Conservation (phyloP, 2,888 invertebrate genomes). For the Dasypogon diadema region DNA sequence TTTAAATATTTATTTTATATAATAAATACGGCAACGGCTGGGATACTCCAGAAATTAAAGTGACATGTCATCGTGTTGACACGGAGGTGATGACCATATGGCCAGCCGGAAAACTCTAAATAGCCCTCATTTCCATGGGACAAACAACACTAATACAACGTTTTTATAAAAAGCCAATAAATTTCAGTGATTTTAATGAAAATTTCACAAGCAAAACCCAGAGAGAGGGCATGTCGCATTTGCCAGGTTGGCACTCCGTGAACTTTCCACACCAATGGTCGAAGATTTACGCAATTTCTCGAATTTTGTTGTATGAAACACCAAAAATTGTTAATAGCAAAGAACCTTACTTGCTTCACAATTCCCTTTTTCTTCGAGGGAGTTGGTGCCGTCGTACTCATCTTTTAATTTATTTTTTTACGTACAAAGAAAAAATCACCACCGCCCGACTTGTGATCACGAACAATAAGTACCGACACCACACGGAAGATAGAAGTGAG, state of each 20-base stretch:
- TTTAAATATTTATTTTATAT: too few relatives aligned
- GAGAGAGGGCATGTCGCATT: slow-evolving; percentile 3
- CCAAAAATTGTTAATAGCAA: background rate
- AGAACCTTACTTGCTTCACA: slow-evolving; percentile 55
- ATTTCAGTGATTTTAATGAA: background rate
- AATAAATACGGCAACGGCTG: too few relatives aligned
- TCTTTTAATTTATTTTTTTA: slow-evolving; percentile 42
- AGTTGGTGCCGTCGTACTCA: slow-evolving; percentile 40
- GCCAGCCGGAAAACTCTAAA: background rate
- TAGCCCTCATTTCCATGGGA: too few relatives aligned
- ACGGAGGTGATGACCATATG: background rate
- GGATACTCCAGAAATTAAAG: background rate
- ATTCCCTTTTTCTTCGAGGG: slow-evolving; percentile 46
- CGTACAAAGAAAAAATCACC: slow-evolving; percentile 33
- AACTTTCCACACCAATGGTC: slow-evolving; percentile 22
- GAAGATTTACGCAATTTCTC: background rate
- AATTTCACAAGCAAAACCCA: background rate
- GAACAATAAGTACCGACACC: slow-evolving; percentile 35
- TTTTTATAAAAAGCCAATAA: background rate
- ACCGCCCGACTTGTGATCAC: slow-evolving; percentile 30
- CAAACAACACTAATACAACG: too few relatives aligned
- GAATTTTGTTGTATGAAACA: slow-evolving; percentile 18
- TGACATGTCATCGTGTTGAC: background rate
- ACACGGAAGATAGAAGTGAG: slow-evolving; percentile 22
- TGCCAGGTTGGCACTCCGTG: slow-evolving; percentile 45